Evolutionary conservation across 2,797 vertebrate species (phyloP), one percentile per base, ranked within the genome.

Genomic region (Falco cherrug): DNA sequence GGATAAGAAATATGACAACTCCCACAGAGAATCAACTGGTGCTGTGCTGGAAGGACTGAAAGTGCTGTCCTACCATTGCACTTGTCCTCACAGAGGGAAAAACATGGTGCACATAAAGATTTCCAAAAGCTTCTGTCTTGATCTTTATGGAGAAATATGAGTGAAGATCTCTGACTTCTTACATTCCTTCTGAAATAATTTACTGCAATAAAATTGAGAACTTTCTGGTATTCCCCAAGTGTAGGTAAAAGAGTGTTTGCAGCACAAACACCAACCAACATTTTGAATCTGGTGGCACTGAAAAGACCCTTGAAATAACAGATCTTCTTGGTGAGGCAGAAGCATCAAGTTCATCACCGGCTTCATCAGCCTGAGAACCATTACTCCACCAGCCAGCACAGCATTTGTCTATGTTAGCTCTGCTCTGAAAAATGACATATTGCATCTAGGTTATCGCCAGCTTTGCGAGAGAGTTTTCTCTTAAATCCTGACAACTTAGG

Each of bases 1-100:
- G 87, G 96, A 95, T 96, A 97, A 96, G 95, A 81, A 95, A 93
- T 25, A 79, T 45, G 82, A 96, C 84, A 78, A 61, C 80, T 96
- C 91, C 95, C 94, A 92, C 69, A 86, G 95, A 95, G 95, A 83
- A 91, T 95, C 96, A 96, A 60, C 56, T 90, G 79, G 85, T 96
- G 87, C 57, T 91, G 51, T 37, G 81, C 71, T 92, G 64, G 75
- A 79, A 96, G 57, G 69, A 81, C 65, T 88, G 47, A 65, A 93
- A 94, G 78, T 26, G 25, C 79, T 84, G 57, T 92, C 51, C 43
- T 84, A 48, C 16, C 0, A 0, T 28, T 63, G 33, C 0, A 0
- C 70, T 83, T 81, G 51, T 53, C 75, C 89, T 84, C 79, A 81
- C 5, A 17, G 50, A 85, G 8, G 35, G 19, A 73, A 78, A 94